A percentile compares a stretch with the other conserved stretches of the same genome.
phyloP scores from a whole-genome alignment of 2,888 invertebrate genomes.

The Lithosia quadra region DNA sequence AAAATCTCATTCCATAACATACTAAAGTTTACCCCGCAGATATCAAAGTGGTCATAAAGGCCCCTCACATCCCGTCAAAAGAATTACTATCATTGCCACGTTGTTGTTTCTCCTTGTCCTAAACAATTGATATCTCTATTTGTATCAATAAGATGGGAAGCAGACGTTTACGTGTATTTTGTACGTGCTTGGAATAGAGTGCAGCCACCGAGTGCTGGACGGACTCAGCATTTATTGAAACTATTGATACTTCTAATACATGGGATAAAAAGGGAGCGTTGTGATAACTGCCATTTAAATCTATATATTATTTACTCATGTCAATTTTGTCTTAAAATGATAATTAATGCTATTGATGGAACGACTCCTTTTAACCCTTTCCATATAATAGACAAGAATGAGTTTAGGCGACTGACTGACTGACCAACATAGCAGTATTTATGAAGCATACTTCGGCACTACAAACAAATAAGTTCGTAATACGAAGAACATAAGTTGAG shows the following conservation, averaged over 20 bases:
- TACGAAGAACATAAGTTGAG: slow-evolving; percentile 28
- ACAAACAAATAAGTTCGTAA: neutral
- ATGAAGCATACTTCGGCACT: neutral
- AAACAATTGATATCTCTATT: slow-evolving; percentile 87
- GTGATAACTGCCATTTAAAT: slow-evolving; percentile 27
- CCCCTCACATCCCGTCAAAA: slow-evolving; percentile 65
- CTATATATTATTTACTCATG: neutral
- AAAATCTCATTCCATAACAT: slow-evolving; percentile 67
- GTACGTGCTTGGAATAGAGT: slow-evolving; percentile 81
- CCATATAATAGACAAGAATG: neutral
- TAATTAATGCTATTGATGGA: neutral
- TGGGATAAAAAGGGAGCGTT: slow-evolving; percentile 33
- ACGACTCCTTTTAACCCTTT: neutral
- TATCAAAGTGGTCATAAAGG: slow-evolving; percentile 69
- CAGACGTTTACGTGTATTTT: slow-evolving; percentile 82
- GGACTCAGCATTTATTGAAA: slow-evolving; percentile 71
- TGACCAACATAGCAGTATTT: neutral
- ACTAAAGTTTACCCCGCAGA: slow-evolving; percentile 65
- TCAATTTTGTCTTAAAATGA: neutral
- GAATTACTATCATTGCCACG: slow-evolving; percentile 78
- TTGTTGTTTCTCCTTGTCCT: slow-evolving; percentile 79
- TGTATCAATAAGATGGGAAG: slow-evolving; percentile 85
- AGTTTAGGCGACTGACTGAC: neutral
- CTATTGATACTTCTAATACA: slow-evolving; percentile 62
- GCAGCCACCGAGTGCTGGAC: slow-evolving; percentile 56